phyloP scores from a whole-genome alignment of 2,888 invertebrate species.

The Eueremaeus valkanovi region DNA sequence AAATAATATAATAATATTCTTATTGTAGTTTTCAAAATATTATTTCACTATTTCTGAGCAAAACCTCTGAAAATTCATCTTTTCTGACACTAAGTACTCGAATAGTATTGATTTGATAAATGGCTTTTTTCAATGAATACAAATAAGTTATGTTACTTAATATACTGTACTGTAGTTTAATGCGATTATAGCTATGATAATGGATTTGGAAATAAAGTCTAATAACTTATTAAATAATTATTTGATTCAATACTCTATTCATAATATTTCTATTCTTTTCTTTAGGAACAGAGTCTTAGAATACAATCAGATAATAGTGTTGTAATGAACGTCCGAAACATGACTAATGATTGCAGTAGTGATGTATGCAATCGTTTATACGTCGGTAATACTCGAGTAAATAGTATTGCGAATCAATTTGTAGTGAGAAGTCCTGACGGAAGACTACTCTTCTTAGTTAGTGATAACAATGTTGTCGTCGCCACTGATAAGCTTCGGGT shows the following conservation, averaged over 20 bases:
- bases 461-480: slow-evolving; percentile 71
- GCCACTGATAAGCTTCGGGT: slow-evolving; percentile 71
- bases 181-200: not conserved
- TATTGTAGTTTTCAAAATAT: not conserved
- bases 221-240: not conserved
- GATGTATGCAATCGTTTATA: slow-evolving; percentile 14
- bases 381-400: slow-evolving; percentile 33
- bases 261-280: not conserved
- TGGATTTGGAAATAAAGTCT: not conserved
- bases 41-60: not conserved
- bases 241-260: not conserved
- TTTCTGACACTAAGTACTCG: not conserved
- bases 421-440: slow-evolving; percentile 41
- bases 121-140: not conserved
- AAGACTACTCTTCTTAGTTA: slow-evolving; percentile 52
- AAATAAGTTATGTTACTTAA: not conserved
- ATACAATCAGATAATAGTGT: slow-evolving; percentile 31
- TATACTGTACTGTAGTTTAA: not conserved
- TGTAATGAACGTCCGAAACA: not conserved
- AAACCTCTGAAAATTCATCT: not conserved
- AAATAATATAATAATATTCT: not conserved
- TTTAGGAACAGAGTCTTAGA: slow-evolving; percentile 6
- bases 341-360: not conserved
- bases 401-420: slow-evolving; percentile 42
- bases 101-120: not conserved